A percentile compares a stretch with the other conserved stretches of the same genome.
Conservation (phyloP, 1,140 invertebrate species). For the Drosophila rhopaloa region DNA sequence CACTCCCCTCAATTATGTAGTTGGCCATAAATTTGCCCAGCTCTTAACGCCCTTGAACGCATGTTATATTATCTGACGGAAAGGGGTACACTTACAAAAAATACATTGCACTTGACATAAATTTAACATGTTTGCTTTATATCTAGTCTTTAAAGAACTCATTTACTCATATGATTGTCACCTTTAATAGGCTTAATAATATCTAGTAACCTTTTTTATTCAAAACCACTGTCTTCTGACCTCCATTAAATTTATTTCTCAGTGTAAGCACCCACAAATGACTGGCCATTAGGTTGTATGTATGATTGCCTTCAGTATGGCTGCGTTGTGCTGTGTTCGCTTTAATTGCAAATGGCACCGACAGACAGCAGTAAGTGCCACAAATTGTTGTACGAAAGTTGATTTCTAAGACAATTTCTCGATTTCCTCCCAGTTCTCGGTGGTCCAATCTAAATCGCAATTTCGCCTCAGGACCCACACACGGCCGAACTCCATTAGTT, state of each 20-base stretch:
- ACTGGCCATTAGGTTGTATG: conserved; percentile 2
- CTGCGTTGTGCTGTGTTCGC: neutral
- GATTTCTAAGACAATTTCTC: conserved; percentile 33
- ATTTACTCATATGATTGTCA: no score
- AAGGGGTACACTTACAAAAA: neutral
- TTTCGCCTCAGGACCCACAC: conserved; percentile 3
- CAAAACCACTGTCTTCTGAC: no score
- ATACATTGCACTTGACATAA: neutral
- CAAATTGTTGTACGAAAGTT: conserved; percentile 19
- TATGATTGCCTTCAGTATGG: neutral
- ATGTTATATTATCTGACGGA: neutral
- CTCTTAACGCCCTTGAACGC: conserved; percentile 1
- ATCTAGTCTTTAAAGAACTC: no score
- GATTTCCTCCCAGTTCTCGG: conserved; percentile 20
- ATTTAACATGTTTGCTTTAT: no score
- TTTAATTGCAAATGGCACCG: conserved; percentile 26
- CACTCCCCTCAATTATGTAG: conserved; percentile 22
- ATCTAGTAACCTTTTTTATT: neutral
- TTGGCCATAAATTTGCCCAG: conserved; percentile 2
- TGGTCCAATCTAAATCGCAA: conserved; percentile 15
- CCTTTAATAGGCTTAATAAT: neutral
- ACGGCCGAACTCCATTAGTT: conserved; percentile 15
- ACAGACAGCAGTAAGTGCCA: neutral
- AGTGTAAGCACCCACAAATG: conserved; percentile 2
- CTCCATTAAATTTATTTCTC: neutral